Base-by-base conservation (phyloP, 2,797 vertebrate genomes). In the Anguilla pacifica region DNA sequence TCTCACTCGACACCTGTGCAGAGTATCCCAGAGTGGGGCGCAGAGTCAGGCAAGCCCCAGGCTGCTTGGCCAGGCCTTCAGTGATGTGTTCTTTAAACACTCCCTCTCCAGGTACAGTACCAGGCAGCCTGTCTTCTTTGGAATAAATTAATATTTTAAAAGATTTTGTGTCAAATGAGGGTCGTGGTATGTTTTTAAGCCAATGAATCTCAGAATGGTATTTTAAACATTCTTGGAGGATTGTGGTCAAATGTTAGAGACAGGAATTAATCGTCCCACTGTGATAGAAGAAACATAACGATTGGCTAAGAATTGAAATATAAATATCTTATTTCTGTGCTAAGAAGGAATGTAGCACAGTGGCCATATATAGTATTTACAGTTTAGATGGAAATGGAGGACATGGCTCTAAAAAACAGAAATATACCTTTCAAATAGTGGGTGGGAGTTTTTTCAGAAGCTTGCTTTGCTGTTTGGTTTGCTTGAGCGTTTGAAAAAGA, bases 101-200 rank as follows among this genome's bases (percentile, higher is more conserved):
- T 87, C 49, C 0, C 88, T 92, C 0, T 91, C 94, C 91, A 97
- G 97, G 97, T 97, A 93, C 92, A 88, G 97, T 97, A 93, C 92
- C 87, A 5, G 25, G 28, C 19, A n/a, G 74, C 55, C 7, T 13
- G 53, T 74, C 22, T 31, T 43, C 74, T 43, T 39, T 79, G 39
- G 17, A 5, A 17, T 35, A 5, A 5, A 17, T 35, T 43, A 13
- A 43, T 19, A 7, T 43, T 1, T 5, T 13, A 43, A 17, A 46
- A 46, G 25, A 31, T 35, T 11, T 15, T 17, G n/a, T 35, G n/a
- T 31, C 70, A 35, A 31, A 19, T 31, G n/a, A 74, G 9, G n/a
- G n/a, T 74, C 31, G 2, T 15, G 70, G n/a, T 11, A 22, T 9
- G 35, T 74, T 35, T 74, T 13, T 31, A 28, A 35, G 70, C 31